Conservation (phyloP, 2,113 vertebrate species). For the Capreolus pygargus region DNA sequence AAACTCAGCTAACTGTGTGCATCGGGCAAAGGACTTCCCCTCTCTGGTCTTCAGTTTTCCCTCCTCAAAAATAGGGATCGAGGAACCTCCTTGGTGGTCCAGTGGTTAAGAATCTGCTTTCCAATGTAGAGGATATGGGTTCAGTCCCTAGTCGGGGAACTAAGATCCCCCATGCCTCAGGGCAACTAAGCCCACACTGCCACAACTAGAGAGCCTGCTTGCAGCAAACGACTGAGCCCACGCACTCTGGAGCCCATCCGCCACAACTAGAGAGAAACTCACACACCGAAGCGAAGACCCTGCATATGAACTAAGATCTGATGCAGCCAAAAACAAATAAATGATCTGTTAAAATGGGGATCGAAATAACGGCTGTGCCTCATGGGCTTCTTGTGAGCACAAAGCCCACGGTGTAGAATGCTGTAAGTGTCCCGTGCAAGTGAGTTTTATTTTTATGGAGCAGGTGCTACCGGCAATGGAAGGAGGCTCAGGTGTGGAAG, state of each 20-base stretch:
- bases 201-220: neutral
- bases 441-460: neutral
- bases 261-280: neutral
- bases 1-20: neutral
- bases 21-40: neutral
- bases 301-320: neutral
- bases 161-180: neutral
- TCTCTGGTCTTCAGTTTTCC: neutral
- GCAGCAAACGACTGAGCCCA: neutral
- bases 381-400: neutral
- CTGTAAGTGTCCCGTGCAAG: neutral
- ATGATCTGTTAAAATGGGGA: neutral
- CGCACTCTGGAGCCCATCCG: neutral
- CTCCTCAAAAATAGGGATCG: neutral
- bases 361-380: neutral
- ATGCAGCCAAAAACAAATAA: neutral
- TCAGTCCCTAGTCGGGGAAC: neutral
- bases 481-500: neutral
- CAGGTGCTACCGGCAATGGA: neutral
- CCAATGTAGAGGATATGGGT: neutral
- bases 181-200: neutral
- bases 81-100: neutral
- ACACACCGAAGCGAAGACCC: fast-evolving
- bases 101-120: neutral
- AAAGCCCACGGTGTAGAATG: neutral